Evolutionary conservation across 2,113 vertebrate genomes (phyloP).

Genomic region (Perca schrenkii): DNA sequence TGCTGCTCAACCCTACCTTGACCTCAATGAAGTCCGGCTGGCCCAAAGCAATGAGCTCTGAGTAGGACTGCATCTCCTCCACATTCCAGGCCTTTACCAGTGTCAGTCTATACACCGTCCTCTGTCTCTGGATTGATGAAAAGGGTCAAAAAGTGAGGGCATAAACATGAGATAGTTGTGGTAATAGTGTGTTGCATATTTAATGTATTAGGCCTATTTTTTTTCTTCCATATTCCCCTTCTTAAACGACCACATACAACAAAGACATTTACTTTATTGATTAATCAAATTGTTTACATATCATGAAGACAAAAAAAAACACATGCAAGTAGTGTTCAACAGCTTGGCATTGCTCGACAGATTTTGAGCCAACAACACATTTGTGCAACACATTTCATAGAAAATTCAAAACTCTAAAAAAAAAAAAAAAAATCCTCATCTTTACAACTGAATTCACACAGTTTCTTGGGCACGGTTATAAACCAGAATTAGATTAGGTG

Average conservation of each 20-base stretch:
- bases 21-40: slow-evolving; percentile 95
- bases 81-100: slow-evolving; percentile 97
- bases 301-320: background rate
- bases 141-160: background rate
- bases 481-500: slow-evolving; percentile 4
- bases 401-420: background rate
- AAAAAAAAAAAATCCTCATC: background rate
- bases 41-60: slow-evolving; percentile 90
- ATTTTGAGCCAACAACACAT: background rate
- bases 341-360: background rate
- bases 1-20: slow-evolving; percentile 86
- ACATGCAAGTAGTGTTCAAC: background rate
- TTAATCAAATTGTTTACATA: background rate
- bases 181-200: background rate
- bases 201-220: background rate
- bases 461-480: background rate
- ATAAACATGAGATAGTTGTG: background rate
- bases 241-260: background rate
- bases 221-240: background rate
- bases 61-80: slow-evolving; percentile 93
- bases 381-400: background rate
- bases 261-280: background rate
- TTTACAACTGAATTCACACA: background rate
- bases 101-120: slow-evolving; percentile 93
- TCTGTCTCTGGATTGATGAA: slow-evolving; percentile 86